Conservation (phyloP, 2,888 invertebrate species). For the Theretra japonica region DNA sequence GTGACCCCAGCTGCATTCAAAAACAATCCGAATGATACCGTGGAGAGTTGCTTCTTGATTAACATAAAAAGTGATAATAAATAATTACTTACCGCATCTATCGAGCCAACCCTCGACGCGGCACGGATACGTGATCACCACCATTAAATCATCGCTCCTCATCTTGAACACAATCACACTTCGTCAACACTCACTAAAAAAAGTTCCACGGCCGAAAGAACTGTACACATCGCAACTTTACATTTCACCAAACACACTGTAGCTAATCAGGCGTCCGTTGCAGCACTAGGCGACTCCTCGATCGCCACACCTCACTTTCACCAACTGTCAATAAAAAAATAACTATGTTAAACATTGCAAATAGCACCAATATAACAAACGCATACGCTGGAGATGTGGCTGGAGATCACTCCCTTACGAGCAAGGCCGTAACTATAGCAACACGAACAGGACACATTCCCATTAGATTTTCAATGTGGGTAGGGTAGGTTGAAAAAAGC, state of each 20-base stretch:
- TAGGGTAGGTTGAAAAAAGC: not conserved
- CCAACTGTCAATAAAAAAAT: slow-evolving; percentile 70
- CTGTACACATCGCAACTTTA: slow-evolving; percentile 54
- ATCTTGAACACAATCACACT: slow-evolving; percentile 61
- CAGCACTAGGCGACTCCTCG: slow-evolving; percentile 48
- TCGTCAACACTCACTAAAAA: slow-evolving; percentile 41
- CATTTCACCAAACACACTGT: slow-evolving; percentile 61
- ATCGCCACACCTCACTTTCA: slow-evolving; percentile 74
- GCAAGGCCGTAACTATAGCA: slow-evolving; percentile 16
- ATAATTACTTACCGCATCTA: slow-evolving; percentile 71
- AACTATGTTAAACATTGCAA: slow-evolving; percentile 53
- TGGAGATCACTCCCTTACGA: slow-evolving; percentile 22
- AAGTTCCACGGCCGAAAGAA: slow-evolving; percentile 13
- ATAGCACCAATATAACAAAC: slow-evolving; percentile 45
- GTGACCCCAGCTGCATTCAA: not conserved
- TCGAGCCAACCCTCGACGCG: slow-evolving; percentile 80
- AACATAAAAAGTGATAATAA: not conserved
- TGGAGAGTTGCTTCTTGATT: too few relatives aligned
- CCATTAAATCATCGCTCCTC: slow-evolving; percentile 61
- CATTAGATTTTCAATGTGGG: not conserved
- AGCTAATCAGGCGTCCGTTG: slow-evolving; percentile 46
- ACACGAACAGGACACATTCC: not conserved
- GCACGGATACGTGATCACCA: slow-evolving; percentile 75
- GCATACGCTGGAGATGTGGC: slow-evolving; percentile 35
- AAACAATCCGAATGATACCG: not conserved